Conservation (phyloP, 2,797 vertebrate species). For the Betta splendens region DNA sequence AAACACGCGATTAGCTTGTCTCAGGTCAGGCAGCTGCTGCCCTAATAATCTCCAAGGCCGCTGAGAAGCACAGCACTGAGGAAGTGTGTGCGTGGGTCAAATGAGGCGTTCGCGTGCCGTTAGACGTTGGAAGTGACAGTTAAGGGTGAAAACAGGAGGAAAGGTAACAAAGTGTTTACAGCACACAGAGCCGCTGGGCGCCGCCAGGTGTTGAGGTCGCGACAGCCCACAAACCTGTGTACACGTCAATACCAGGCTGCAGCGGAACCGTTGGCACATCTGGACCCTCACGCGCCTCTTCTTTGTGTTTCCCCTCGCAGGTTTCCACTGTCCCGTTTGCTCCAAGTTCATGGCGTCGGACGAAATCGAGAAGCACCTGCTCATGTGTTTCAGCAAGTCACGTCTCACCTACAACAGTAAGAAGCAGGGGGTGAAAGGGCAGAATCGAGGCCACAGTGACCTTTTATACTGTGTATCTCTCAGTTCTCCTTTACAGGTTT, state of each 20-base stretch:
- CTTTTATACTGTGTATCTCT: neutral
- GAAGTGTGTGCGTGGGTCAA: neutral
- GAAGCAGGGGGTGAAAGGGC: neutral
- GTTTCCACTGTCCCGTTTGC: constrained; percentile 97
- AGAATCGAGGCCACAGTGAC: neutral
- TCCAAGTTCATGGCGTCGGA: constrained; percentile 94
- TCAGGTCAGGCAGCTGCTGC: constrained; percentile 20
- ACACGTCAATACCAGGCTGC: constrained; percentile 36
- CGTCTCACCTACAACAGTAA: constrained; percentile 98
- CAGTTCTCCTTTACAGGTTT: neutral
- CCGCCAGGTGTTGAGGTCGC: constrained; percentile 15
- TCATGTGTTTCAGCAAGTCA: constrained; percentile 96
- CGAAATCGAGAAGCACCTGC: constrained; percentile 96
- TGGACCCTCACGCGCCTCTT: constrained; percentile 33
- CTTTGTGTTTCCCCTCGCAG: constrained; percentile 71
- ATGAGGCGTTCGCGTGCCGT: neutral
- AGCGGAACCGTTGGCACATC: constrained; percentile 3
- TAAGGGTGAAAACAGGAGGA: neutral
- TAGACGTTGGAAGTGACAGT: neutral
- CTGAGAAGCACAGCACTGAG: constrained; percentile 1
- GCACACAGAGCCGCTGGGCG: constrained; percentile 5
- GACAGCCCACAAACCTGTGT: constrained; percentile 20
- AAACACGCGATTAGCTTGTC: constrained; percentile 35
- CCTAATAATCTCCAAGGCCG: constrained; percentile 50
- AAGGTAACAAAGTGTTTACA: constrained; percentile 28